phyloP scores from a whole-genome alignment of 2,888 invertebrate species.

The Salticus scenicus region DNA sequence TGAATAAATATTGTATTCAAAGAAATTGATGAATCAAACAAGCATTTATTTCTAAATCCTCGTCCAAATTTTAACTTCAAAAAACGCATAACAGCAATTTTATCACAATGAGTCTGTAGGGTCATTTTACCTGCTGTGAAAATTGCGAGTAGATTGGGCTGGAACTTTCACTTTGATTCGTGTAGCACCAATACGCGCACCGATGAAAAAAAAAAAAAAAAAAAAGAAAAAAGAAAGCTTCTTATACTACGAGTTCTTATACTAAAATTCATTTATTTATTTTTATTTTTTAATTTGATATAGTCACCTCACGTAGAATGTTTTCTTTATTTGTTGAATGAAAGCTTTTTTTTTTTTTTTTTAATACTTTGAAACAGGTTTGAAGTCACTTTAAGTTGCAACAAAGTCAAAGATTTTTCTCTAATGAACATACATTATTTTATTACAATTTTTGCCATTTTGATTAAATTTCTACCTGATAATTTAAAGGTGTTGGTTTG shows the following conservation, averaged over 20 bases:
- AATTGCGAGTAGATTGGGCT: slow-evolving; percentile 48
- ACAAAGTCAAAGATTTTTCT: too few relatives aligned
- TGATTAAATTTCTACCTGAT: too few relatives aligned
- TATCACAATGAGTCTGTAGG: too few relatives aligned
- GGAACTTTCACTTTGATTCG: neutral
- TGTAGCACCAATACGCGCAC: slow-evolving; percentile 14
- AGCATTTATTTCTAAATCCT: neutral
- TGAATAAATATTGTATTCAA: too few relatives aligned
- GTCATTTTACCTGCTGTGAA: slow-evolving; percentile 44
- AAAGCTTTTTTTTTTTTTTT: slow-evolving; percentile 15
- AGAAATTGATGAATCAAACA: neutral
- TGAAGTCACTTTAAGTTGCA: too few relatives aligned
- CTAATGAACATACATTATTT: slow-evolving; percentile 16
- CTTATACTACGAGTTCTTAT: too few relatives aligned
- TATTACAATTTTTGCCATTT: neutral
- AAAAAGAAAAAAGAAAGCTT: too few relatives aligned
- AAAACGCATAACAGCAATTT: slow-evolving; percentile 2
- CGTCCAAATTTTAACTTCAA: neutral
- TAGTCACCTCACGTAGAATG: slow-evolving; percentile 26
- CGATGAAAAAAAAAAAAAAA: neutral
- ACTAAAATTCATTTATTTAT: slow-evolving; percentile 28
- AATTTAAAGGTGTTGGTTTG: too few relatives aligned
- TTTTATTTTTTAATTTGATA: slow-evolving; percentile 21
- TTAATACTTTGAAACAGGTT: too few relatives aligned
- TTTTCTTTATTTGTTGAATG: slow-evolving; percentile 17